Conservation (phyloP, 1,140 invertebrate species). For the Dermatophagoides farinae region DNA sequence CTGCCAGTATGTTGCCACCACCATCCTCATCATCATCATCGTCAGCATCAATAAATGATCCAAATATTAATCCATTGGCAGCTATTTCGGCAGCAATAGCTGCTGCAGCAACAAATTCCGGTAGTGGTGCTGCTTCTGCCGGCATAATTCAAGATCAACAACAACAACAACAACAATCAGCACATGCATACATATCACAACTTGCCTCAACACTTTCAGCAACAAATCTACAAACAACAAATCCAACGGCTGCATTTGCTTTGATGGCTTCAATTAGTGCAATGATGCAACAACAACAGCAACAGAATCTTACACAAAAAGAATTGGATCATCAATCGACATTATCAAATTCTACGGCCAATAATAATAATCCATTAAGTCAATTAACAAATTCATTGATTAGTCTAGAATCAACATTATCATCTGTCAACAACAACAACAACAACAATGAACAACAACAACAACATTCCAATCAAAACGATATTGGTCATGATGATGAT, state of each 20-base stretch:
- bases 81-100: not conserved
- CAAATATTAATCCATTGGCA: not conserved
- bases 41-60: not conserved
- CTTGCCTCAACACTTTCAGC: not conserved
- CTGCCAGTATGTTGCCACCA: not conserved
- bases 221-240: not conserved
- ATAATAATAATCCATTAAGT: not conserved
- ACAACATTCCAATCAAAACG: not conserved
- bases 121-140: not conserved
- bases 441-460: not conserved
- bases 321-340: not conserved
- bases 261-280: slow-evolving; percentile 7
- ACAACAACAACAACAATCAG: not conserved
- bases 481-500: not conserved
- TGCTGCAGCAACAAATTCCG: not conserved
- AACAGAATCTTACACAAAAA: not conserved
- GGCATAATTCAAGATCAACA: not conserved
- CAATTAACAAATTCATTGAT: not conserved
- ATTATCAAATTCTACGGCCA: not conserved
- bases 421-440: not conserved
- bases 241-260: slow-evolving; percentile 5
- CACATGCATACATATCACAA: not conserved
- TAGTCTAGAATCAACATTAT: slow-evolving; percentile 2
- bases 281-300: slow-evolving; percentile 1
- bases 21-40: not conserved